These are phyloP conservation scores for Cydia splendana DNA, from an alignment of 1,140 invertebrate species.

Conservation along the genomic window DNA sequence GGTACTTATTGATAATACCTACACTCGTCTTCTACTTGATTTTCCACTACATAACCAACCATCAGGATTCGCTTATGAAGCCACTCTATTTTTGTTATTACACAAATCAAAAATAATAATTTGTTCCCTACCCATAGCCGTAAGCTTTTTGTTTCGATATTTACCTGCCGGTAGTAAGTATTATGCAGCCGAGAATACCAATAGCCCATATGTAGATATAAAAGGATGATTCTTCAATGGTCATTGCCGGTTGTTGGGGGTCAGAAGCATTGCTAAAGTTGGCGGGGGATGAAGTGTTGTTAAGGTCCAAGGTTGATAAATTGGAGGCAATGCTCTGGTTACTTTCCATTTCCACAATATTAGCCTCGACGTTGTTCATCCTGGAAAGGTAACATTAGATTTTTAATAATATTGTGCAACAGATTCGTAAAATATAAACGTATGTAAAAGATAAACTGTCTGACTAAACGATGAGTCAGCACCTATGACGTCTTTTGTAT, in stretches of 20 bases:
- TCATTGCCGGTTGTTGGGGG: neutral
- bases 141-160: conserved; percentile 6
- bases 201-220: conserved; percentile 82
- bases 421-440: no score
- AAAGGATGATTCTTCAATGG: conserved; percentile 47
- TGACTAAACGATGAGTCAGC: no score
- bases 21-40: no score
- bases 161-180: conserved; percentile 79
- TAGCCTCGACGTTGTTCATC: conserved; percentile 66
- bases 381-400: conserved; percentile 43
- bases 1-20: no score
- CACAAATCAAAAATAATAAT: no score
- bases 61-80: no score
- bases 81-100: no score
- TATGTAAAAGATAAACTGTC: no score
- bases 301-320: neutral
- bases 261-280: conserved; percentile 20
- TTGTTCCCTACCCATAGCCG: no score
- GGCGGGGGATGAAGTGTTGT: conserved; percentile 35
- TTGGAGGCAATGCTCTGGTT: conserved; percentile 11
- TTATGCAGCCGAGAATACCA: conserved; percentile 80
- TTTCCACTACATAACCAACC: no score
- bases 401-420: no score
- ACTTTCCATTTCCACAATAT: conserved; percentile 34
- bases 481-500: no score